Evolutionary conservation across 2,113 vertebrate genomes (phyloP).

Genomic region (Caloenas nicobarica): DNA sequence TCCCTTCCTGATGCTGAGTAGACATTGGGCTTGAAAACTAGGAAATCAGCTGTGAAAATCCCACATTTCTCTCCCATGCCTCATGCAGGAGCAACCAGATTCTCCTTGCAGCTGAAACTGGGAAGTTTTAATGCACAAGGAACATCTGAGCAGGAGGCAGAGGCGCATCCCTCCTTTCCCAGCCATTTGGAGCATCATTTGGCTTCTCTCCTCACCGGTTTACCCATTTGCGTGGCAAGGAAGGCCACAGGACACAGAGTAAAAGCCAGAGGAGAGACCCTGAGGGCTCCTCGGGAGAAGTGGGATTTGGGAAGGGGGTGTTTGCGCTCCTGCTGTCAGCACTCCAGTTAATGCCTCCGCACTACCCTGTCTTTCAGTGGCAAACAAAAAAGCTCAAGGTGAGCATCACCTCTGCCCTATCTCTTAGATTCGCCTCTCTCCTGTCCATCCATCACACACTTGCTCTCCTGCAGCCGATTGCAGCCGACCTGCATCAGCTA

Average conservation of each 20-base stretch:
- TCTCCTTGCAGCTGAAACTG: neutral
- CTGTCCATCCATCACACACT: constrained; percentile 63
- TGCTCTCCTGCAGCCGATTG: constrained; percentile 63
- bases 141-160: neutral
- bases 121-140: neutral
- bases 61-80: rapidly evolving
- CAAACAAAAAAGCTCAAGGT: constrained; percentile 65
- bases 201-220: neutral
- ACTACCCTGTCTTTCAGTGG: neutral
- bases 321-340: neutral
- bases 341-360: neutral
- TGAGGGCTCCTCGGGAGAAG: neutral
- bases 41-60: neutral
- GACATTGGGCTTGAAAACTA: neutral
- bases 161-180: neutral
- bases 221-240: rapidly evolving
- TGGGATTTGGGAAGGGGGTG: neutral
- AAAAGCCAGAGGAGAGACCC: neutral
- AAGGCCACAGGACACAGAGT: rapidly evolving
- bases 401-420: constrained; percentile 69
- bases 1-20: neutral
- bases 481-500: constrained; percentile 72
- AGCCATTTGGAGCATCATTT: neutral
- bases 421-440: constrained; percentile 41
- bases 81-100: neutral